Percentiles rank a stretch among this genome's conserved stretches.
Conservation (phyloP, 2,797 vertebrate species). For the Eulemur coronatus region DNA sequence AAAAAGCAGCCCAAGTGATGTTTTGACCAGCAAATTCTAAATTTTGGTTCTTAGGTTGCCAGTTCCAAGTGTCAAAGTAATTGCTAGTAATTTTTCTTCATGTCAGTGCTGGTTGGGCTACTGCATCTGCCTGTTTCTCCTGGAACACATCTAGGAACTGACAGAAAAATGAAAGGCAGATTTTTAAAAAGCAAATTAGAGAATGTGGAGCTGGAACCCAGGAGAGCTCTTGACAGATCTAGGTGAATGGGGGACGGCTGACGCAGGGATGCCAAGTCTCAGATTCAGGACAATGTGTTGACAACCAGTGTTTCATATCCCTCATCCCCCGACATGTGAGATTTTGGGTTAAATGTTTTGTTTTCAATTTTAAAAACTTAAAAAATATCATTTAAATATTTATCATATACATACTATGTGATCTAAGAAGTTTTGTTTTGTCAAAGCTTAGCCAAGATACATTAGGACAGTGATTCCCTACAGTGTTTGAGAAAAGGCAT, state of each 20-base stretch:
- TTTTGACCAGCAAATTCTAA: constrained; percentile 1
- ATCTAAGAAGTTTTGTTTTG: neutral
- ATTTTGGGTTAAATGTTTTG: neutral
- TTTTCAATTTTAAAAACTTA: neutral
- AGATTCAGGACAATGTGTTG: neutral
- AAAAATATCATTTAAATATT: neutral
- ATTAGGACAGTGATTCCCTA: neutral
- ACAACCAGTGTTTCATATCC: neutral
- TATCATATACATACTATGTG: neutral
- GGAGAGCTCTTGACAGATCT: neutral
- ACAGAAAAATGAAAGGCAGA: neutral
- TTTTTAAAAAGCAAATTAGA: neutral
- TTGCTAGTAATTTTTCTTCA: constrained; percentile 39
- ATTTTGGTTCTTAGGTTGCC: constrained; percentile 23
- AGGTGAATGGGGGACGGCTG: neutral
- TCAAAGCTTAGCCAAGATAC: neutral
- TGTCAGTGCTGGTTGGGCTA: neutral
- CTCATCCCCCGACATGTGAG: neutral
- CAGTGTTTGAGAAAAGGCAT: neutral
- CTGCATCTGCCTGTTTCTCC: neutral
- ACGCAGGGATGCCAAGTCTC: neutral
- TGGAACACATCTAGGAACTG: neutral
- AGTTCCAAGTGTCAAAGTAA: constrained; percentile 27
- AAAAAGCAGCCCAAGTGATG: neutral
- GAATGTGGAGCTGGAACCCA: neutral